Percentiles rank a stretch among this genome's conserved stretches.
Evolutionary conservation across 1,140 invertebrate species (phyloP).

Genomic region (Zelostemma sp.): DNA sequence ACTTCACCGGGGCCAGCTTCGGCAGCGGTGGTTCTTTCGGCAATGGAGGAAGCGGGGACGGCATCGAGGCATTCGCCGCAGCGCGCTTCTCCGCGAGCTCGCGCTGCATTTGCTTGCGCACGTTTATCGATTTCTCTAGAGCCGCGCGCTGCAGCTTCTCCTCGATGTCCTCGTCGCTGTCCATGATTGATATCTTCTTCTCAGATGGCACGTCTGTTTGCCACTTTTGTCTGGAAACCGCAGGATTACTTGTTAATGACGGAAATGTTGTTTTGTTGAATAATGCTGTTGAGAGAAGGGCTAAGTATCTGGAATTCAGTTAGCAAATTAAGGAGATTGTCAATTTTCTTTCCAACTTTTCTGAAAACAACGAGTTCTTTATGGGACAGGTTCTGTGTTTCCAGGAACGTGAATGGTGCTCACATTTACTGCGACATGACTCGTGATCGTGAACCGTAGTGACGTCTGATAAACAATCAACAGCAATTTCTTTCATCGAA

Average conservation of each 20-base stretch:
- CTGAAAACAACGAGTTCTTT: not conserved
- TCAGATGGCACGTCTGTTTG: constrained; percentile 58
- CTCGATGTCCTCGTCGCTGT: constrained; percentile 63
- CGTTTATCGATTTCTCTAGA: constrained; percentile 63
- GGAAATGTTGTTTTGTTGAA: constrained; percentile 32
- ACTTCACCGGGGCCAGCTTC: constrained; percentile 64
- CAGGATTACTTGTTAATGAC: constrained; percentile 35
- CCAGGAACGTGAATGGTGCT: not conserved
- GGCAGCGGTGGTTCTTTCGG: constrained; percentile 66
- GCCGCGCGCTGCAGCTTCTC: constrained; percentile 60
- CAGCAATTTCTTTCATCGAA: too few relatives aligned
- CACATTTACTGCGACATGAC: too few relatives aligned
- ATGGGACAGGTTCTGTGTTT: not conserved
- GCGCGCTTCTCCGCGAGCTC: constrained; percentile 64
- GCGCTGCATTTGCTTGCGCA: constrained; percentile 66
- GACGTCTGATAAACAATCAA: too few relatives aligned
- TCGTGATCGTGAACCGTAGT: too few relatives aligned
- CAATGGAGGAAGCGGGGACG: constrained; percentile 67
- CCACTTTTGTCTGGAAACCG: constrained; percentile 60
- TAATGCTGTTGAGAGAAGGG: constrained; percentile 44
- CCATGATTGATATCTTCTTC: constrained; percentile 44
- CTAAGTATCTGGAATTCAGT: constrained; percentile 44
- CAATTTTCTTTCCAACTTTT: not conserved
- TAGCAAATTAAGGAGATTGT: constrained; percentile 7
- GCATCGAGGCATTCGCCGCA: constrained; percentile 57